Conservation (phyloP, 2,113 vertebrate species). For the Lepus europaeus region DNA sequence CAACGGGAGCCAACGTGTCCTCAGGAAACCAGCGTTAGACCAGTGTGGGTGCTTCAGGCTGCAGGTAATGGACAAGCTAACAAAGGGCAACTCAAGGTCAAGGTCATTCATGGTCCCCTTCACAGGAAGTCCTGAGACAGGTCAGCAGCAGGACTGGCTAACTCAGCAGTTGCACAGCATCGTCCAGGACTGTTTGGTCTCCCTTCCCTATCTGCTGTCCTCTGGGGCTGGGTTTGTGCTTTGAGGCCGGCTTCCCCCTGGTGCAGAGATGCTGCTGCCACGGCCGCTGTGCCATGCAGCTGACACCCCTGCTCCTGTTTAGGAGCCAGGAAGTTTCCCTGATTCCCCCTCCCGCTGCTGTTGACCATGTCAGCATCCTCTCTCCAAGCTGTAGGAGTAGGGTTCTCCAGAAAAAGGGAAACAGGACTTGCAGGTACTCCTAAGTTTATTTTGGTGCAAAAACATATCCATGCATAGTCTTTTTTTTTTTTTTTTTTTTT, state of each 20-base stretch:
- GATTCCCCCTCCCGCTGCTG: neutral
- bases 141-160: neutral
- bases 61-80: neutral
- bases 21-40: neutral
- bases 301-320: neutral
- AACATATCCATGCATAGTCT: too few species aligned
- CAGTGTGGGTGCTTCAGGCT: neutral
- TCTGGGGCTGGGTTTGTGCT: neutral
- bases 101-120: neutral
- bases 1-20: neutral
- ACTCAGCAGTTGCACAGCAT: neutral
- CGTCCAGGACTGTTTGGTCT: neutral
- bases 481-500: too few species aligned
- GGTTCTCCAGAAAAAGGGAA: neutral
- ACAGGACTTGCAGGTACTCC: too few species aligned
- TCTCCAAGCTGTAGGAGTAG: neutral
- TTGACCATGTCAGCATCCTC: neutral
- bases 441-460: too few species aligned
- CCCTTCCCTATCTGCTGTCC: rapidly evolving
- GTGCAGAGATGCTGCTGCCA: neutral
- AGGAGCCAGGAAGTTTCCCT: neutral
- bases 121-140: neutral
- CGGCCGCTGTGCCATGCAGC: neutral
- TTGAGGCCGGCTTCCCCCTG: neutral
- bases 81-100: neutral